Evolutionary conservation across 1,140 invertebrate species (phyloP), one percentile per base, ranked within the genome.

Genomic region (Idris sp.): DNA sequence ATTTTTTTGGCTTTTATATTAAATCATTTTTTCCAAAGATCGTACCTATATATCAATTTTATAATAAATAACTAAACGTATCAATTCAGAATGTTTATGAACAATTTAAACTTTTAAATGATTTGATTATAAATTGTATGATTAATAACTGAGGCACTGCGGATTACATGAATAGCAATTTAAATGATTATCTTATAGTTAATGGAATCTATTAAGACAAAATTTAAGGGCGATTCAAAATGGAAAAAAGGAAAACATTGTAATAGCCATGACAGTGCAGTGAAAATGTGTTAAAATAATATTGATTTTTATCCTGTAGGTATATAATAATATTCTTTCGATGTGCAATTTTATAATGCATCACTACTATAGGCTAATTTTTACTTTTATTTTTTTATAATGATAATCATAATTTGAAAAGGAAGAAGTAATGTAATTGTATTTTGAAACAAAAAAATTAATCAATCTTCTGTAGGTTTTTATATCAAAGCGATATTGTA

Each of bases 61-160:
- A n/a, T n/a, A n/a, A n/a, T n/a, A n/a, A n/a, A n/a, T n/a, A n/a
- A n/a, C n/a, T n/a, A n/a, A n/a, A n/a, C n/a, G n/a, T n/a, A n/a
- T n/a, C n/a, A n/a, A n/a, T n/a, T n/a, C n/a, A n/a, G n/a, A n/a
- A n/a, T n/a, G n/a, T n/a, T n/a, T n/a, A n/a, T n/a, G n/a, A n/a
- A n/a, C n/a, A n/a, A n/a, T n/a, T n/a, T n/a, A n/a, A n/a, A n/a
- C n/a, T n/a, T n/a, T n/a, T n/a, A n/a, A n/a, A 25, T 25, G 8
- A 25, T 25, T 25, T 25, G 8, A 25, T 8, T 25, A 25, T 25
- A 25, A 25, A 8, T 25, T 25, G 22, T n/a, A n/a, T n/a, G n/a
- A n/a, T n/a, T n/a, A n/a, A n/a, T n/a, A n/a, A n/a, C n/a, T n/a
- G 69, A 58, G 74, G 71, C 76, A 82, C 78, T 80, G 79, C 75